Base-by-base conservation (phyloP, 2,113 vertebrate genomes). In the Chamaetylas fuelleborni region DNA sequence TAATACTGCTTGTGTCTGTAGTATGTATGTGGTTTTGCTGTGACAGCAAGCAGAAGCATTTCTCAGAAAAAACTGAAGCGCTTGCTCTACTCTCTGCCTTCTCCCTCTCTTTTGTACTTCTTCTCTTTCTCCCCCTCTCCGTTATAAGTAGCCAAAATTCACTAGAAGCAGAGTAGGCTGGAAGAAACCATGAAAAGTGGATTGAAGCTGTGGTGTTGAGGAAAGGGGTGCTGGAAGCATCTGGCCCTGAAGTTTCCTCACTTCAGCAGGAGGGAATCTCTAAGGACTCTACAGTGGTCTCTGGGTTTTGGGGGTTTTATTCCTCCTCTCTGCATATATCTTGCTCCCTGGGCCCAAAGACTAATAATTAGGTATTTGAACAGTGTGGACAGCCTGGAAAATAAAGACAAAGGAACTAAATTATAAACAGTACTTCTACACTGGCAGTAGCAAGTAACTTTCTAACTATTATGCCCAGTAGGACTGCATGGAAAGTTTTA, bases 251-350 rank as follows among this genome's bases (percentile, higher is more conserved):
- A 67, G 12, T 53, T 62, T 10, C 18, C 17, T 82, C 4, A 11
- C 5, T 26, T 74, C 50, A 78, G 7, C 22, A 23, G 14, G 24
- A 24, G 33, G 43, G 38, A 40, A 1, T 70, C 33, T 26, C 25
- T 12, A 29, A 8, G 31, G 6, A 14, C 65, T 45, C 60, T 42
- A 8, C 7, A 48, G 24, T 22, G 12, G 0, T 16, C 51, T n/a
- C 12, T 33, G 8, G 2, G 40, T 42, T 33, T 67, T 36, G 11
- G 19, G 26, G 26, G 3, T 16, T 33, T 45, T 45, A 26, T 38
- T 22, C 17, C 29, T 24, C 4, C 1, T 34, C 25, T 33, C 0
- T 28, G 3, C 6, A 5, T 57, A 12, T 66, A 26, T 43, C 3
- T 8, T 72, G 2, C 16, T 22, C 66, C 28, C 36, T 51, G 29